Percentiles rank a stretch among this genome's conserved stretches.
Evolutionary conservation across 1,140 invertebrate genomes (phyloP).

Genomic region (Calliphora vicina): DNA sequence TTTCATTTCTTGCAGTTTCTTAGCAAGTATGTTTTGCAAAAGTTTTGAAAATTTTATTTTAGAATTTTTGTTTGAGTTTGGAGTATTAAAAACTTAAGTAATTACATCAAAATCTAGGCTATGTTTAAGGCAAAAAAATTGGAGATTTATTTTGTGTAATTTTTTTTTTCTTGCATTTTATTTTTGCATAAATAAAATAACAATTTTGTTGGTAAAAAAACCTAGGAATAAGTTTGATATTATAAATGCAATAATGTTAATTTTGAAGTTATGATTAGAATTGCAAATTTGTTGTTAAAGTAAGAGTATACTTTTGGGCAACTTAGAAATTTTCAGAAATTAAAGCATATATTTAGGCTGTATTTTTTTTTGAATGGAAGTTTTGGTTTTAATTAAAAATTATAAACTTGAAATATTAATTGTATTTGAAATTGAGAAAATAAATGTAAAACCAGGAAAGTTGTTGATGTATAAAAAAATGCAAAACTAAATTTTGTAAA

Average conservation of each 20-base stretch:
- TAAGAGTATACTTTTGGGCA: not conserved
- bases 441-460: too few species aligned
- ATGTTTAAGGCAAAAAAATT: not conserved
- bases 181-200: not conserved
- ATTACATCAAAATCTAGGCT: not conserved
- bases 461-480: too few species aligned
- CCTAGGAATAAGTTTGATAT: not conserved
- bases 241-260: conserved; percentile 8
- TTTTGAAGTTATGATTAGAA: conserved; percentile 6
- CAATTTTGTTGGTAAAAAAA: not conserved
- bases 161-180: not conserved
- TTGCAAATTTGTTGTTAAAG: not conserved
- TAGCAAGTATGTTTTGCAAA: not conserved
- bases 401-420: too few species aligned
- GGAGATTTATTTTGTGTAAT: not conserved
- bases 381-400: too few species aligned
- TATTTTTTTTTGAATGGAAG: too few species aligned
- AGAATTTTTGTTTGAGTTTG: not conserved
- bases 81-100: not conserved
- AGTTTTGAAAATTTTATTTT: not conserved
- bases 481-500: too few species aligned
- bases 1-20: too few species aligned
- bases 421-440: too few species aligned
- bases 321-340: not conserved
- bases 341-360: not conserved